These are phyloP conservation scores for Leptodirus hochenwartii DNA, from an alignment of 2,888 invertebrate genomes.

Conservation along the genomic window DNA sequence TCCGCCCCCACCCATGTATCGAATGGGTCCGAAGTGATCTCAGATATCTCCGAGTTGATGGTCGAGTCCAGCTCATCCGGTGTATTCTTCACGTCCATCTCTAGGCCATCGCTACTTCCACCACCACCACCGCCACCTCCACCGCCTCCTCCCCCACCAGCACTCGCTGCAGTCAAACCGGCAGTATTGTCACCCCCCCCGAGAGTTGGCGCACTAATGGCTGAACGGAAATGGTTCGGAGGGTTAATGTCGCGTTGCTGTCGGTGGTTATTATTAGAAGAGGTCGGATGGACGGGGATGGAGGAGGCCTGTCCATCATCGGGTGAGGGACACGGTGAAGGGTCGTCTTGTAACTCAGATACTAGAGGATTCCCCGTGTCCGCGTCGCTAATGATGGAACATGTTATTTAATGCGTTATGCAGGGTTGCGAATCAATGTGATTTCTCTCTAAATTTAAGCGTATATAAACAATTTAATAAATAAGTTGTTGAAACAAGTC, in stretches of 20 bases:
- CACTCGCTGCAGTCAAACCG: no score
- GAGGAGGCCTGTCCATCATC: no score
- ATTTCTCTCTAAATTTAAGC: no score
- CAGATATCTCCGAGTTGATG: constrained; percentile 28
- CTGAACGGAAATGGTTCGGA: no score
- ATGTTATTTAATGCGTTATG: no score
- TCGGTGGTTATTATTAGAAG: constrained; percentile 19
- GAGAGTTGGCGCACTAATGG: no score
- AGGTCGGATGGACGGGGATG: constrained; percentile 28
- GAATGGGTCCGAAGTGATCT: constrained; percentile 29
- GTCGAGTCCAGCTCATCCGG: constrained; percentile 28
- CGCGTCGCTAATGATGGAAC: constrained; percentile 39
- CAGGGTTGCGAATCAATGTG: no score
- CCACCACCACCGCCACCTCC: constrained; percentile 14
- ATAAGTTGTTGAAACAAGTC: no score
- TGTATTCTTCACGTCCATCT: constrained; percentile 27
- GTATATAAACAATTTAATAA: no score
- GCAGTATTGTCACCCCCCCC: no score
- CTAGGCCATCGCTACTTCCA: constrained; percentile 18
- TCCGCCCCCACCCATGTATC: constrained; percentile 46
- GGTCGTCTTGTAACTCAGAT: constrained; percentile 67
- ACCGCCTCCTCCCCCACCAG: no score
- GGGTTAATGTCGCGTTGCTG: constrained; percentile 13
- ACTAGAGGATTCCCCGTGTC: constrained; percentile 63
- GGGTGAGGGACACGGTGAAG: no score